These are phyloP conservation scores for Meloidogyne chitwoodi DNA, from an alignment of 1,140 invertebrate genomes.

Conservation along the genomic window DNA sequence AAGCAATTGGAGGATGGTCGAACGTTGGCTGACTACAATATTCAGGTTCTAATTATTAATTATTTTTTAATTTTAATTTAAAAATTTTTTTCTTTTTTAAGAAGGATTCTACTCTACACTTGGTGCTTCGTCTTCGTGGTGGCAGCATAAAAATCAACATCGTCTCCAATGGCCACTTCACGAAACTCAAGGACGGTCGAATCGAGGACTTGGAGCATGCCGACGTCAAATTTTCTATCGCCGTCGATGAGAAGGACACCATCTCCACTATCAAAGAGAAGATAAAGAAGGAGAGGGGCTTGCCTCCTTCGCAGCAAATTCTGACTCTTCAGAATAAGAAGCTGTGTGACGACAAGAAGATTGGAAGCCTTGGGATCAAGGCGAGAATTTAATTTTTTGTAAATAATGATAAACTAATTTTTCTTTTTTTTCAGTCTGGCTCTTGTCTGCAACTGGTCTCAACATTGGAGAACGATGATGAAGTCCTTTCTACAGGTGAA, in stretches of 20 bases:
- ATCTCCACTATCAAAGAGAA: neutral
- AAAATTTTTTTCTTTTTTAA: neutral
- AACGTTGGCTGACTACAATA: constrained; percentile 68
- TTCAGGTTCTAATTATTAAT: constrained; percentile 64
- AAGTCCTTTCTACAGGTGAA: neutral
- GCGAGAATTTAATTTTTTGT: too few relatives aligned
- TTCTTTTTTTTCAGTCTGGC: neutral
- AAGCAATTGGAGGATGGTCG: constrained; percentile 61
- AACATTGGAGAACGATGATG: neutral
- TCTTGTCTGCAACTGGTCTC: neutral
- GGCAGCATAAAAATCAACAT: constrained; percentile 61
- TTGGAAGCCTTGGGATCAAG: neutral
- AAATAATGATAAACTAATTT: too few relatives aligned
- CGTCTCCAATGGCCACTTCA: neutral
- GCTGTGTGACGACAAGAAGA: neutral
- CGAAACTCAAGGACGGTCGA: neutral
- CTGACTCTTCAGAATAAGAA: neutral
- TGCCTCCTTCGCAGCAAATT: neutral
- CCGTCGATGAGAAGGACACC: neutral
- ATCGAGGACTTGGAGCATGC: neutral
- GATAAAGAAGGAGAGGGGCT: neutral
- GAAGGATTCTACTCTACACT: constrained; percentile 66
- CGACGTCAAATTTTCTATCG: neutral
- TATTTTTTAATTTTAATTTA: neutral
- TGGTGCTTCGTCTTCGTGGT: constrained; percentile 73